Evolutionary conservation across 2,888 invertebrate genomes (phyloP), one percentile per base, ranked within the genome.

Genomic region (Aphodius sticticus): DNA sequence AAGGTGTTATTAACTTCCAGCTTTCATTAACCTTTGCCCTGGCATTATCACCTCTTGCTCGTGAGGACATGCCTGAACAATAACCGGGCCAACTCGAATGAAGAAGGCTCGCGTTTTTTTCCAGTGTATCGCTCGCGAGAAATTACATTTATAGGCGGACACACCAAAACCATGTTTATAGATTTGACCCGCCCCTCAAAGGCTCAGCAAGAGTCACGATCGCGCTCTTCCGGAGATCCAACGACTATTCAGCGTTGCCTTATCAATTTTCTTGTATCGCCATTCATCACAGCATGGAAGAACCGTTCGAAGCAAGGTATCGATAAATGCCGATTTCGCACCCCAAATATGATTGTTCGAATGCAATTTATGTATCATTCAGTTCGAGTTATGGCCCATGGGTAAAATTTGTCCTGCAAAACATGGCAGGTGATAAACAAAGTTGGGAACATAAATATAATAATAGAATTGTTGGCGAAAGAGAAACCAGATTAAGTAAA

Each of bases 11-110:
- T 84, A 85, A 84, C 85, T 83, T 84, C 85, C 84, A 84, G 84
- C 84, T 86, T 86, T 86, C 86, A 86, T 86, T 86, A 86, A 86
- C 86, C 86, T 86, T 82, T 84, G 86, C 83, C 84, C 86, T 81
- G 84, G 82, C 85, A 85, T 85, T 86, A 86, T 86, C 85, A 85
- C 86, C 85, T 85, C 74, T 74, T 74, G n/a, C 74, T 26, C 74
- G 74, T 37, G 53, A 74, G 70, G 70, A 26, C 70, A 38, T 69
- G 16, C 77, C n/a, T 69, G 69, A 77, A 70, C 69, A 70, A 69
- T 69, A 74, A 74, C 26, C 35, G 70, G 36, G 77, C 70, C 69
- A 26, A 35, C 26, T 69, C 15, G 26, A 70, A 70, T 26, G 36
- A 36, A 69, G 72, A 38, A 74, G 16, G 53, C 70, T 53, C 26